Base-by-base conservation (phyloP, 1,140 invertebrate species). In the Drosophila mojavensis region DNA sequence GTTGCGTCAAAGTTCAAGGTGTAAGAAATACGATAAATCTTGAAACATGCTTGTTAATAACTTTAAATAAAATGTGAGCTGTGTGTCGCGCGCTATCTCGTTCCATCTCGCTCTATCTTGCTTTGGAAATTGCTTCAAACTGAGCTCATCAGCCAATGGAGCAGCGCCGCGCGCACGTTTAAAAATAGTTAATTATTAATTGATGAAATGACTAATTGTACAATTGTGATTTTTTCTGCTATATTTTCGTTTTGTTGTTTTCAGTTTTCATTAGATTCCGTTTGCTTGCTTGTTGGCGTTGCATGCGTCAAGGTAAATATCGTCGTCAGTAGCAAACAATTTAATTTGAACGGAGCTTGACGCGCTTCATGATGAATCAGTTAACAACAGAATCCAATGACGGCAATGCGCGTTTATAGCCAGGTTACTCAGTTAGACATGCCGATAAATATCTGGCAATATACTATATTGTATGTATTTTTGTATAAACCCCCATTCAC, bases 161-260 rank as follows among this genome's bases (percentile, higher is more conserved):
- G 55, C 43, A 50, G 71, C 54, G 48, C 36, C 41, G 30, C 71
- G 58, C 65, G 65, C 66, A 86, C 58, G 74, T 75, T 86, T 86
- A 86, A 88, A 86, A 86, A 86, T 86, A 86, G 83, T 88, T 73
- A 86, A 79, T 86, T 86, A 82, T 82, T 86, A 86, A 86, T 86
- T 86, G 68, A 82, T 58, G 72, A 73, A 88, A 79, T 86, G 83
- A 88, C 82, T 88, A 86, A 86, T 86, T 86, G 83, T 79, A 62
- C 82, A 84, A 85, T 81, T 85, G 53, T 50, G 65, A 66, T 80
- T 79, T 66, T 33, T 33, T 6, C 9, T 33, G 2, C 6, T n/a
- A 56, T 36, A 15, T 54, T 11, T 54, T 50, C 20, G 45, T 64
- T 48, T 58, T 45, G 56, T 66, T 39, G 4, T 30, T 17, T n/a